Conservation (phyloP, 1,140 invertebrate species). For the Musca domestica region DNA sequence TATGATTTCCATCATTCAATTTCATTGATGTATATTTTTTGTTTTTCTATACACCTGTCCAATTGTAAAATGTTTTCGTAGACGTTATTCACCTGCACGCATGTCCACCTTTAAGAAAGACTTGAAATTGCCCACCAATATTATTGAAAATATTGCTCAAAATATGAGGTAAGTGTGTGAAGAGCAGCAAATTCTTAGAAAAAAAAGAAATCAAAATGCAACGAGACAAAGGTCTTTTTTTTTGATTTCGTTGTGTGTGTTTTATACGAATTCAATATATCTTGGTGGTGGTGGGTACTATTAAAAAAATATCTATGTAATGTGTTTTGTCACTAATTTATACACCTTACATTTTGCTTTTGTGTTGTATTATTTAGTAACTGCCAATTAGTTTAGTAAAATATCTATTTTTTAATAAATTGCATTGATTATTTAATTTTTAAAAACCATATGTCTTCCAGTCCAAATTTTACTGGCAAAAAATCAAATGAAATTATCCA, state of each 20-base stretch:
- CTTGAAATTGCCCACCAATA: conserved; percentile 66
- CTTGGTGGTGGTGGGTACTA: conserved; percentile 5
- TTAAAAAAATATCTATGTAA: too few relatives aligned
- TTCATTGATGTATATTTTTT: conserved; percentile 5
- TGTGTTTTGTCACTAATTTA: neutral
- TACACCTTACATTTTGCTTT: neutral
- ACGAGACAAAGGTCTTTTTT: neutral
- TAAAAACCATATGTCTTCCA: conserved; percentile 45
- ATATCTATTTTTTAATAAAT: neutral
- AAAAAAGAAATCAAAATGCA: too few relatives aligned
- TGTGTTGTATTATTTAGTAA: neutral
- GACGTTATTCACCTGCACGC: conserved; percentile 74
- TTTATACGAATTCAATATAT: neutral
- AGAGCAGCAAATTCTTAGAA: too few relatives aligned
- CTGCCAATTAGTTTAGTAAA: neutral
- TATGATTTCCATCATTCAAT: too few relatives aligned
- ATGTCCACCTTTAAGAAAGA: conserved; percentile 70
- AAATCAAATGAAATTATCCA: conserved; percentile 86
- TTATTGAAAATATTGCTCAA: conserved; percentile 67
- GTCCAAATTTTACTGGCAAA: conserved; percentile 78
- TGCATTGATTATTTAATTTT: neutral
- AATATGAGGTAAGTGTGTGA: conserved; percentile 66
- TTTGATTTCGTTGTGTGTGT: conserved; percentile 9
- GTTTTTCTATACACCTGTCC: conserved; percentile 26
- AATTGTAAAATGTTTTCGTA: conserved; percentile 59